Percentiles rank a stretch among this genome's conserved stretches.
phyloP scores from a whole-genome alignment of 1,140 invertebrate genomes.

The Latrodectus geometricus region DNA sequence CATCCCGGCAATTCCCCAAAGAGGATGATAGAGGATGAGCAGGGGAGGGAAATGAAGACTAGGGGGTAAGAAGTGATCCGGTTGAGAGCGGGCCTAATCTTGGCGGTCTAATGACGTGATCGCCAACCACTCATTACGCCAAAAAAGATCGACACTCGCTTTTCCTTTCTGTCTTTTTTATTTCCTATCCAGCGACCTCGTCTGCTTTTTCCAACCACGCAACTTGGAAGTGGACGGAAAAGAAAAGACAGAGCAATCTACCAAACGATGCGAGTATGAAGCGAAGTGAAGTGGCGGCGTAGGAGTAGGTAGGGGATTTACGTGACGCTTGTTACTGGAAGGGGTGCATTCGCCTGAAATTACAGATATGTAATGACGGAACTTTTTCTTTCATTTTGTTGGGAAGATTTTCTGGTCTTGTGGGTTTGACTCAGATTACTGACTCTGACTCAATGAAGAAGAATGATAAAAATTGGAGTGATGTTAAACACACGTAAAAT shows the following conservation, averaged over 20 bases:
- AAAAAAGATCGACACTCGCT: conserved; percentile 38
- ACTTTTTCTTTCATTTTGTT: too few species aligned
- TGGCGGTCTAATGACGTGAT: conserved; percentile 52
- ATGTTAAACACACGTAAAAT: too few species aligned
- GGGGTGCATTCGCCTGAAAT: neutral
- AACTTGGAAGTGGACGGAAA: neutral
- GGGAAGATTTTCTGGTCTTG: too few species aligned
- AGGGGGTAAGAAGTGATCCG: neutral
- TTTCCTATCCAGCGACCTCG: neutral
- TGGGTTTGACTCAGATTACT: too few species aligned
- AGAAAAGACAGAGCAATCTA: conserved; percentile 18
- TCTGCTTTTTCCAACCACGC: neutral
- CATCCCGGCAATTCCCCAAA: conserved; percentile 11
- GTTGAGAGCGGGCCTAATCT: conserved; percentile 16
- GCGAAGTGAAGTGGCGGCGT: neutral
- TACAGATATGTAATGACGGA: neutral
- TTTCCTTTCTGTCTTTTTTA: neutral
- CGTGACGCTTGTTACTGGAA: neutral
- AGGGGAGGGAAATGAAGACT: neutral
- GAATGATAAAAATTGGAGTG: too few species aligned
- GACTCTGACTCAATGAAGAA: too few species aligned
- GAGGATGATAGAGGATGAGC: conserved; percentile 17
- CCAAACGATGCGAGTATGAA: conserved; percentile 2
- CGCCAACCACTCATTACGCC: conserved; percentile 35
- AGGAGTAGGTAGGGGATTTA: neutral